Conservation (phyloP, 1,140 invertebrate species). For the Lordiphosa mommai region DNA sequence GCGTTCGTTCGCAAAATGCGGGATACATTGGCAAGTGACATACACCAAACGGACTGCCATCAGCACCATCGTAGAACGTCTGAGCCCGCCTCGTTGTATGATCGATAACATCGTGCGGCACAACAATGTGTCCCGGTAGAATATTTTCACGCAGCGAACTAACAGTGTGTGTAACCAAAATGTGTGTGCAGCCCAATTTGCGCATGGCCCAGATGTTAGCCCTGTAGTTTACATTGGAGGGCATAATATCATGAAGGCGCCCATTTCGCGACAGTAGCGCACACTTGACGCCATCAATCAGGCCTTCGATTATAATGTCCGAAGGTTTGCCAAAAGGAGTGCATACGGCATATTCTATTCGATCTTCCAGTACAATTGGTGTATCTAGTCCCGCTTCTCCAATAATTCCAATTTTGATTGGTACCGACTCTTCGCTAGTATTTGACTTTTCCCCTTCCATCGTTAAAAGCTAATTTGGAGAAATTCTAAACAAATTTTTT, state of each 20-base stretch:
- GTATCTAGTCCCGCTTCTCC: constrained; percentile 95
- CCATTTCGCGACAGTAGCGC: constrained; percentile 96
- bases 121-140: constrained; percentile 91
- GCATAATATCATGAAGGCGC: constrained; percentile 89
- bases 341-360: constrained; percentile 83
- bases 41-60: constrained; percentile 85
- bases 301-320: constrained; percentile 88
- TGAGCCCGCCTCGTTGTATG: constrained; percentile 86
- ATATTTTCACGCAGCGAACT: constrained; percentile 95
- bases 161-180: constrained; percentile 84
- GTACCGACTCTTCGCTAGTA: background rate
- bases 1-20: constrained; percentile 88
- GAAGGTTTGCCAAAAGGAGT: constrained; percentile 96
- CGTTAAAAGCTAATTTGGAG: constrained; percentile 22
- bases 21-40: constrained; percentile 96
- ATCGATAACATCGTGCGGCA: constrained; percentile 97
- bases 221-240: constrained; percentile 92
- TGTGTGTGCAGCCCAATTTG: constrained; percentile 92
- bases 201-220: constrained; percentile 98
- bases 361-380: constrained; percentile 88
- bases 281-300: constrained; percentile 85
- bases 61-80: constrained; percentile 94
- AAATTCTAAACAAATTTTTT: background rate
- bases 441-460: constrained; percentile 27
- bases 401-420: constrained; percentile 93